A percentile compares a stretch with the other conserved stretches of the same genome.
These are phyloP conservation scores for Ahaetulla prasina DNA, from an alignment of 2,113 vertebrate genomes.

Conservation along the genomic window DNA sequence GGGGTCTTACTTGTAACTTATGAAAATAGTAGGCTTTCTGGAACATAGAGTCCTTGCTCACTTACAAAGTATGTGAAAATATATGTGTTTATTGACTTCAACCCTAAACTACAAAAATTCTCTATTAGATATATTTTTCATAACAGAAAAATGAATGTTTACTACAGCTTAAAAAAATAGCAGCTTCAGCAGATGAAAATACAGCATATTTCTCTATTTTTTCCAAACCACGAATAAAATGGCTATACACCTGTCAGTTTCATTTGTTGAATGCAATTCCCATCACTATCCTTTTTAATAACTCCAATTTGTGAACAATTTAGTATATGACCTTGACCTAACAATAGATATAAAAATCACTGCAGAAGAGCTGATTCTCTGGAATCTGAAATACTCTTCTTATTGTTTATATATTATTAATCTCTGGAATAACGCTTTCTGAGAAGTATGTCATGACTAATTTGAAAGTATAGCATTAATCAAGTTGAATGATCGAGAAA, in stretches of 20 bases:
- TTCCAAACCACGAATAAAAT: background rate
- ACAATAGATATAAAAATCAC: background rate
- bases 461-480: background rate
- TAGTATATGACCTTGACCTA: background rate
- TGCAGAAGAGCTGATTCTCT: background rate
- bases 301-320: background rate
- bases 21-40: conserved; percentile 61
- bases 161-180: conserved; percentile 21
- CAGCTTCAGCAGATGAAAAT: conserved; percentile 25
- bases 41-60: conserved; percentile 52
- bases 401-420: background rate
- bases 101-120: background rate
- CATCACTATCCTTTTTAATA: background rate
- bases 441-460: background rate
- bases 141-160: conserved; percentile 35
- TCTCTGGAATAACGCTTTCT: background rate
- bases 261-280: background rate
- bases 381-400: background rate
- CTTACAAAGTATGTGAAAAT: conserved; percentile 1
- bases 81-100: background rate
- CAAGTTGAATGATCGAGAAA: background rate
- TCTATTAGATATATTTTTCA: conserved; percentile 3
- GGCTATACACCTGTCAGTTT: background rate
- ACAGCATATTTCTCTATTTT: background rate
- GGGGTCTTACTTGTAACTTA: conserved; percentile 40